These are phyloP conservation scores for Berghia stephanieae DNA, from an alignment of 1,140 invertebrate species.

Conservation along the genomic window DNA sequence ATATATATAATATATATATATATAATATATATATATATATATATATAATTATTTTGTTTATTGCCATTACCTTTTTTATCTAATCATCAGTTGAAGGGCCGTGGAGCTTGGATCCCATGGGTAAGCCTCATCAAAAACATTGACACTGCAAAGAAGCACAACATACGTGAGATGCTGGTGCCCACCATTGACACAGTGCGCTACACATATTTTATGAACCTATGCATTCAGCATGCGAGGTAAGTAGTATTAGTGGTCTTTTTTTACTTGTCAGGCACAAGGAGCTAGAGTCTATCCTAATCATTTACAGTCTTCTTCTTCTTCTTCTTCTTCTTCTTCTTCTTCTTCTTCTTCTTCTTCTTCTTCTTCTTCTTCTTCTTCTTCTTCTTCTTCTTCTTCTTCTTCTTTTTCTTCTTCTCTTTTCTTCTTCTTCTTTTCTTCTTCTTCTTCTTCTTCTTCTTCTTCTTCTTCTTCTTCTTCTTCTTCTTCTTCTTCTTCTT, in stretches of 20 bases:
- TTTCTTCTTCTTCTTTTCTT: not conserved
- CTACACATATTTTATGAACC: conserved; percentile 64
- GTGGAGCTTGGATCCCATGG: conserved; percentile 69
- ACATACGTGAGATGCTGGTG: conserved; percentile 67
- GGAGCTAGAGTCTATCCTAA: too few relatives aligned
- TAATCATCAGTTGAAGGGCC: conserved; percentile 58
- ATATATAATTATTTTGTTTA: not conserved
- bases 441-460: not conserved
- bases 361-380: not conserved
- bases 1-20: not conserved
- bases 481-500: not conserved
- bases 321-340: not conserved
- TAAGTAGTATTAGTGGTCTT: too few relatives aligned
- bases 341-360: not conserved
- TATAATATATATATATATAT: conserved; percentile 1
- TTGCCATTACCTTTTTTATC: conserved; percentile 17
- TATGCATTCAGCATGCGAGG: conserved; percentile 62
- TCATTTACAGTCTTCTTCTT: too few relatives aligned
- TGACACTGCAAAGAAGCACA: conserved; percentile 44
- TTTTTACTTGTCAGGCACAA: too few relatives aligned
- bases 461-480: not conserved
- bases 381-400: conserved; percentile 4
- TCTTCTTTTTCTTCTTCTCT: conserved; percentile 5
- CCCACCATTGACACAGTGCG: conserved; percentile 68
- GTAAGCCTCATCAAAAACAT: conserved; percentile 62